Evolutionary conservation across 2,797 vertebrate species (phyloP).

Genomic region (Sebastes melanostomus): DNA sequence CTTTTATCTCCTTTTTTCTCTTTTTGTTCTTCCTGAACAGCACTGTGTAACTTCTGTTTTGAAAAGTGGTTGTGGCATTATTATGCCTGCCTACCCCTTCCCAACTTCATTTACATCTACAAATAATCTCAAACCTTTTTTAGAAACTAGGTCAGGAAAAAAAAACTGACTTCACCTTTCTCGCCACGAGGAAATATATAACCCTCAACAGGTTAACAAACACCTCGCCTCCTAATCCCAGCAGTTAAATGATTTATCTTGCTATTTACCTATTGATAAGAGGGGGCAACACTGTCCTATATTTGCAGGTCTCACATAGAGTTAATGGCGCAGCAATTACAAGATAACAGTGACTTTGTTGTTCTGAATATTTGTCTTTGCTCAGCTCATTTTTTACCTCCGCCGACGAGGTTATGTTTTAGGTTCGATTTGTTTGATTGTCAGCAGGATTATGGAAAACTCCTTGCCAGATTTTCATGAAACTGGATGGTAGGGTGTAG

Average conservation of each 20-base stretch:
- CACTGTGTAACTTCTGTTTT: neutral
- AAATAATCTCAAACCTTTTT: neutral
- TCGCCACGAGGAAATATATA: neutral
- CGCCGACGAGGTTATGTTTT: neutral
- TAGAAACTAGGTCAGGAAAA: conserved; percentile 14
- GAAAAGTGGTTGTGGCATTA: neutral
- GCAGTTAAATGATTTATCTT: conserved; percentile 43
- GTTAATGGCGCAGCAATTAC: neutral
- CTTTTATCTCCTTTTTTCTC: neutral
- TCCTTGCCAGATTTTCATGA: too few species aligned
- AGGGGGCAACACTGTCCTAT: neutral
- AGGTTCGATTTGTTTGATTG: neutral
- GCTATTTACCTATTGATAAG: conserved; percentile 42
- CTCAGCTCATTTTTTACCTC: neutral
- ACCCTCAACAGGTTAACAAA: conserved; percentile 25
- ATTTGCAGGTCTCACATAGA: neutral
- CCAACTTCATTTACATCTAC: too few species aligned
- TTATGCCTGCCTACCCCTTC: neutral
- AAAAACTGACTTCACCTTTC: neutral
- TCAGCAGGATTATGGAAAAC: neutral
- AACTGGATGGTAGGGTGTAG: too few species aligned
- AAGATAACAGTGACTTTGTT: neutral
- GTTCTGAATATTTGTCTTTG: neutral
- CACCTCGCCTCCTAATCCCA: conserved; percentile 19
- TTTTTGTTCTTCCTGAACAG: neutral